A percentile compares a stretch with the other conserved stretches of the same genome.
Evolutionary conservation across 2,888 invertebrate genomes (phyloP).

Genomic region (Meteorus cinctellus): DNA sequence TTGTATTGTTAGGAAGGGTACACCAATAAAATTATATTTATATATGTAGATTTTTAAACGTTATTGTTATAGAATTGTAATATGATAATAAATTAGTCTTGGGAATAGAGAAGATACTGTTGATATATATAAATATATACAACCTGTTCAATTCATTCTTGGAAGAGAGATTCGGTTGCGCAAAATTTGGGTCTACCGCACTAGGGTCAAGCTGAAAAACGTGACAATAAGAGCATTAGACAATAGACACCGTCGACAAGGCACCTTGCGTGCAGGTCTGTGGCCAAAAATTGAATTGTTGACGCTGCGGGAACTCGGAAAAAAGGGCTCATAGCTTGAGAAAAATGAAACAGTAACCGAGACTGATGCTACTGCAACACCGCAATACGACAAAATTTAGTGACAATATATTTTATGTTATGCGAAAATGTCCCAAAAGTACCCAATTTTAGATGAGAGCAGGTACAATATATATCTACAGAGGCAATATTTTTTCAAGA

Average conservation of each 20-base stretch:
- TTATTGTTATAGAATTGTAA: background rate
- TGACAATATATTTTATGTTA: slow-evolving; percentile 4
- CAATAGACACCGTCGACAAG: slow-evolving; percentile 23
- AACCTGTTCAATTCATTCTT: background rate
- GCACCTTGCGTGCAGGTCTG: slow-evolving; percentile 59
- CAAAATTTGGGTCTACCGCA: slow-evolving; percentile 62
- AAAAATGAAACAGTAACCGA: slow-evolving; percentile 9
- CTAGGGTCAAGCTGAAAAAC: slow-evolving; percentile 39
- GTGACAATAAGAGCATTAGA: slow-evolving; percentile 43
- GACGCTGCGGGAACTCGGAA: slow-evolving; percentile 49
- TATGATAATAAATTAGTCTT: background rate
- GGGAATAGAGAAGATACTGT: background rate
- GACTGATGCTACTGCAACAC: background rate
- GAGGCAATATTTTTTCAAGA: slow-evolving; percentile 3
- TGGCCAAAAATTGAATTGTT: slow-evolving; percentile 57
- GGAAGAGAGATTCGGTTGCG: slow-evolving; percentile 62
- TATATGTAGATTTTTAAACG: background rate
- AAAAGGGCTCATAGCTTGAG: slow-evolving; percentile 20
- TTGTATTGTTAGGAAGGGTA: too few relatives aligned
- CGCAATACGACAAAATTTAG: slow-evolving; percentile 24
- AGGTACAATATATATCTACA: slow-evolving; percentile 27
- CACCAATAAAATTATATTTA: background rate
- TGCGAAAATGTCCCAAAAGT: slow-evolving; percentile 23
- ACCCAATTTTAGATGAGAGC: background rate
- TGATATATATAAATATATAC: background rate